Evolutionary conservation across 2,113 vertebrate genomes (phyloP), one percentile per base, ranked within the genome.

Genomic region (Spea bombifrons): DNA sequence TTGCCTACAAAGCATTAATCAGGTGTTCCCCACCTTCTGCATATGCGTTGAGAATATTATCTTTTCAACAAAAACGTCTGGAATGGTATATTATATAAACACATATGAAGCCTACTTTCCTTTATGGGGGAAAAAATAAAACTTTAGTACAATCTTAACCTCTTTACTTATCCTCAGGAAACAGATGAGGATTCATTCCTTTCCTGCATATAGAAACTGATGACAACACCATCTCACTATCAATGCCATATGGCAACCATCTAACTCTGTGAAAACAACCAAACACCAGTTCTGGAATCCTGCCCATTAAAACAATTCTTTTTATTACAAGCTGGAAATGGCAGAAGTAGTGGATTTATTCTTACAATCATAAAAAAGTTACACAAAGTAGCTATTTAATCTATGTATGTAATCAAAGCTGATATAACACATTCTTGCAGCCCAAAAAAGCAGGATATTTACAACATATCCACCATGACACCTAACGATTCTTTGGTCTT

Each of bases 101-200:
- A 85, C 84, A 88, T 85, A 84, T 84, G 83, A 85, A 45, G 81
- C 75, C 82, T 87, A 87, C 88, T 92, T 93, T 93, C 92, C 78
- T 94, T 94, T 94, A 91, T 91, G 90, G 93, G 93, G 94, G 92
- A 90, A 91, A 93, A 93, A 93, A 91, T 95, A 91, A 93, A 93
- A 93, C 91, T 95, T 94, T 90, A 92, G 91, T 93, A 92, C 87
- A 94, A 94, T 94, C 91, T 92, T 92, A 93, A 90, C 88, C 92
- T 30, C 90, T 92, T 91, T 89, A 90, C 94, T 95, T 98, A 98
- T 98, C 96, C 96, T 93, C 95, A 97, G 96, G 96, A 98, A 98
- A 98, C 96, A 98, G 96, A 97, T 94, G 94, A 94, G 92, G 91
- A 95, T 94, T 93, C 86, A 92, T 92, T 94, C 92, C 91, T 94